phyloP scores from a whole-genome alignment of 2,113 vertebrate genomes.

The Rattus norvegicus region GRCr8 NC_086027.1:96298001-96298500 shows the following conservation, averaged over 20 bases:
- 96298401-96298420: conserved; percentile 20
- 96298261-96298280: neutral
- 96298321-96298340: neutral
- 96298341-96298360: conserved; percentile 43
- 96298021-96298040: conserved; percentile 65
- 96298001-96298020: conserved; percentile 36
- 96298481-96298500: neutral
- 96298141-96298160: fast-evolving
- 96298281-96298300: neutral
- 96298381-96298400: conserved; percentile 62
- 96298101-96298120: neutral
- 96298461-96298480: fast-evolving
- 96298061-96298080: neutral
- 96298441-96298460: neutral
- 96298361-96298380: conserved; percentile 60
- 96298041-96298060: conserved; percentile 66
- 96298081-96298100: neutral
- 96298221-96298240: neutral
- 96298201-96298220: neutral
- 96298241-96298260: fast-evolving
- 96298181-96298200: fast-evolving
- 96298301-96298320: fast-evolving
- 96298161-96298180: fast-evolving
- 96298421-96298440: neutral
- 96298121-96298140: neutral